These are phyloP conservation scores for Epizoanthus ramosus DNA, from an alignment of 92 coral and sea anemone species.

Conservation along the genomic window DNA sequence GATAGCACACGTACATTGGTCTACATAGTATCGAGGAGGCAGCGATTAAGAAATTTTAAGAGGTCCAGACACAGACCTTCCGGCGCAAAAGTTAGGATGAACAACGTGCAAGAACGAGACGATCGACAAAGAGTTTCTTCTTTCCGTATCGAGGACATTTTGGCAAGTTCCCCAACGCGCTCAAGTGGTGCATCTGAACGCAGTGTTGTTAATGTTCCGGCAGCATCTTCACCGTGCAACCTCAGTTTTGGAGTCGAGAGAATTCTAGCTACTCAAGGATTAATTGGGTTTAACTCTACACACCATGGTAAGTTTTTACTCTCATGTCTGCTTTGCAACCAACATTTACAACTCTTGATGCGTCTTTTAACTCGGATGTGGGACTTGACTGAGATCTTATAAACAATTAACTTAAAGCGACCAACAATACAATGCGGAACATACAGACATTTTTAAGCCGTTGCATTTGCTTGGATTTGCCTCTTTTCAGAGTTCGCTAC, in stretches of 20 bases:
- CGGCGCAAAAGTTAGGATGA: background rate
- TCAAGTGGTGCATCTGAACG: background rate
- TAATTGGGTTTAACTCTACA: conserved; percentile 14
- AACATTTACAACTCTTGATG: conserved; percentile 2
- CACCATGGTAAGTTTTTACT: conserved; percentile 24
- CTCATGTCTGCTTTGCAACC: background rate
- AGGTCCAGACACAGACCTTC: background rate
- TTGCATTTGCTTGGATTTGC: background rate
- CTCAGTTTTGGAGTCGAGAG: conserved; percentile 40
- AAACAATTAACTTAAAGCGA: conserved; percentile 16
- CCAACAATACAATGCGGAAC: conserved; percentile 4
- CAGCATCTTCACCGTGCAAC: conserved; percentile 3
- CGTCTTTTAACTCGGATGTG: conserved; percentile 13
- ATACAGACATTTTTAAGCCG: background rate
- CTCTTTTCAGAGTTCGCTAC: background rate
- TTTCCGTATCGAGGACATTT: conserved; percentile 81
- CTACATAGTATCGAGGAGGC: background rate
- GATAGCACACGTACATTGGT: conserved; percentile 32
- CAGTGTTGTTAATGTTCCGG: background rate
- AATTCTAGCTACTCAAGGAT: conserved; percentile 38
- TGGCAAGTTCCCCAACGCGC: conserved; percentile 54
- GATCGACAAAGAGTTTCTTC: conserved; percentile 74
- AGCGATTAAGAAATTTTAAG: background rate
- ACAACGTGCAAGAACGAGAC: conserved; percentile 60
- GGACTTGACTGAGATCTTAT: conserved; percentile 3